Evolutionary conservation across 2,797 vertebrate species (phyloP).

Genomic region (Phoebastria nigripes): DNA sequence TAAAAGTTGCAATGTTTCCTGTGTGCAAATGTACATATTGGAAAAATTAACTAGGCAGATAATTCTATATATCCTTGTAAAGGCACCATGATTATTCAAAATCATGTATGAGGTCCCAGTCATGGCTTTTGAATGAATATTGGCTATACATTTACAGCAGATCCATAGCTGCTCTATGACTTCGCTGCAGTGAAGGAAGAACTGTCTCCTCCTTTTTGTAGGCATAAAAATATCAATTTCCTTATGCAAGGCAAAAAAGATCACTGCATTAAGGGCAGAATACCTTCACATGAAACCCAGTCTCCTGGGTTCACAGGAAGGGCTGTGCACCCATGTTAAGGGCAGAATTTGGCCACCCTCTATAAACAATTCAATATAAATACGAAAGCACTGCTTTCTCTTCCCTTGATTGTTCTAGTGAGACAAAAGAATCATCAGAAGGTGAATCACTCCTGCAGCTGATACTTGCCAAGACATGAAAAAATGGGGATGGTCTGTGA

Average conservation of each 20-base stretch:
- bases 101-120: background rate
- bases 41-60: background rate
- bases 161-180: background rate
- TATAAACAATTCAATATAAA: background rate
- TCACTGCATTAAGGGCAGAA: background rate
- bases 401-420: background rate
- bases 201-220: background rate
- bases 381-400: background rate
- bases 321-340: background rate
- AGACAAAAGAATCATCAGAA: constrained; percentile 39
- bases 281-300: background rate
- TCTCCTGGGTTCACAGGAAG: background rate
- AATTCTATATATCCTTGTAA: background rate
- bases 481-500: constrained; percentile 35
- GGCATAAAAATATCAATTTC: background rate
- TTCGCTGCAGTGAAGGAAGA: background rate
- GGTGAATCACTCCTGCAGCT: constrained; percentile 47
- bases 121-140: background rate
- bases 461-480: constrained; percentile 63
- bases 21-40: accelerated
- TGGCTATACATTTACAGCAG: background rate
- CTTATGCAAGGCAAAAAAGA: background rate
- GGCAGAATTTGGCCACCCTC: background rate
- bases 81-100: background rate
- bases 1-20: background rate